Evolutionary conservation across 2,113 vertebrate species (phyloP).

Genomic region (Labeo rohita): DNA sequence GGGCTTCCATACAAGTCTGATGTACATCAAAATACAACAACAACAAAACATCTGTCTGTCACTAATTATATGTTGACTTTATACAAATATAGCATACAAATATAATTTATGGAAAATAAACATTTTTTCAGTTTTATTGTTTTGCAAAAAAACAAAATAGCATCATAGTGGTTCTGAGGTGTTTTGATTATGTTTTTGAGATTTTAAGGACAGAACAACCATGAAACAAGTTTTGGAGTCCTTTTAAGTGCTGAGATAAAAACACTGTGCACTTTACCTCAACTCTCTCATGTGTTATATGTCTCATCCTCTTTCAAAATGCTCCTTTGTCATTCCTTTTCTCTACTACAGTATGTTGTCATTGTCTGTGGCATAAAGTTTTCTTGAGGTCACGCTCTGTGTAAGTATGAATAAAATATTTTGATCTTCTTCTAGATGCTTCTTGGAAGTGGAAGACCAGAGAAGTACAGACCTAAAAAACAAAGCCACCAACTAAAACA

Average conservation of each 20-base stretch:
- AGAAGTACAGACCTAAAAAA: not conserved
- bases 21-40: no score
- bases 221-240: not conserved
- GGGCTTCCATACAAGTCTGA: no score
- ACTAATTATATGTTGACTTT: no score
- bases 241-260: not conserved
- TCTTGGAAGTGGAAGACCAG: not conserved
- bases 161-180: no score
- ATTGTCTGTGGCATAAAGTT: not conserved
- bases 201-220: not conserved
- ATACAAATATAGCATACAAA: not conserved
- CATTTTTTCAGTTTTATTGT: not conserved
- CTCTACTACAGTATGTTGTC: not conserved
- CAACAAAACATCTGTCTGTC: no score
- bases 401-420: conserved; percentile 27
- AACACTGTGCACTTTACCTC: not conserved
- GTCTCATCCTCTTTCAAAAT: not conserved
- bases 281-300: not conserved
- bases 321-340: not conserved
- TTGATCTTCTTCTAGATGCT: not conserved
- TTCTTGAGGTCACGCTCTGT: not conserved
- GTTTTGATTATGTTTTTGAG: not conserved
- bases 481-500: conserved; percentile 3
- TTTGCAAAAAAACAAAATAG: not conserved
- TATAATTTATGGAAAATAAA: not conserved